Conservation (phyloP, 2,888 invertebrate species). For the Cryptocephalus moraei region DNA sequence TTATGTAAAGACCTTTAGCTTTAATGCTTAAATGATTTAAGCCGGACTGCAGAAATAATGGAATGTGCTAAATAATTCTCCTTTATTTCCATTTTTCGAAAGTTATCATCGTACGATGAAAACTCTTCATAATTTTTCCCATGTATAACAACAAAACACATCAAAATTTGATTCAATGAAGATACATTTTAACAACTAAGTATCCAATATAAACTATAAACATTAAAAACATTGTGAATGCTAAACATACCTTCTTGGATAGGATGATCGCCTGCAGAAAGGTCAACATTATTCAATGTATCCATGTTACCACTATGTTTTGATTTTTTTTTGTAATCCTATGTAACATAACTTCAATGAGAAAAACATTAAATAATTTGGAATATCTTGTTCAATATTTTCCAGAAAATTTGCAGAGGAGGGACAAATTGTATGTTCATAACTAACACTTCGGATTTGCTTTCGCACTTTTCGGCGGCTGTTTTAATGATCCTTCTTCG, state of each 20-base stretch:
- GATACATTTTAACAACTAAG: too few species aligned
- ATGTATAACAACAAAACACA: too few species aligned
- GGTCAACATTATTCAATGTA: background rate
- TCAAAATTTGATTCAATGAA: background rate
- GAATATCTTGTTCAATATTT: background rate
- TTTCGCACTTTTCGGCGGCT: conserved; percentile 2
- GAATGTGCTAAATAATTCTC: too few species aligned
- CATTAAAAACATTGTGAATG: too few species aligned
- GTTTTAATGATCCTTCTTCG: conserved; percentile 1
- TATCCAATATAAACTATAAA: too few species aligned
- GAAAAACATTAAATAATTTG: background rate
- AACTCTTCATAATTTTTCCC: too few species aligned
- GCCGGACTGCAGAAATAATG: too few species aligned
- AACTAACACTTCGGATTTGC: background rate
- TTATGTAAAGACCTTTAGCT: background rate
- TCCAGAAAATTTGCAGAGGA: background rate
- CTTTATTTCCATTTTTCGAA: too few species aligned
- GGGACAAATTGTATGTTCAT: background rate
- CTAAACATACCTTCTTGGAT: too few species aligned
- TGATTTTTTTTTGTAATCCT: background rate
- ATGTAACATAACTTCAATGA: background rate
- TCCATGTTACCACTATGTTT: background rate
- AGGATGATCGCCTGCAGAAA: background rate
- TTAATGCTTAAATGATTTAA: too few species aligned
- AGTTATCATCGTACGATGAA: too few species aligned